phyloP scores from a whole-genome alignment of 1,140 invertebrate species.

The Scylla paramamosain region DNA sequence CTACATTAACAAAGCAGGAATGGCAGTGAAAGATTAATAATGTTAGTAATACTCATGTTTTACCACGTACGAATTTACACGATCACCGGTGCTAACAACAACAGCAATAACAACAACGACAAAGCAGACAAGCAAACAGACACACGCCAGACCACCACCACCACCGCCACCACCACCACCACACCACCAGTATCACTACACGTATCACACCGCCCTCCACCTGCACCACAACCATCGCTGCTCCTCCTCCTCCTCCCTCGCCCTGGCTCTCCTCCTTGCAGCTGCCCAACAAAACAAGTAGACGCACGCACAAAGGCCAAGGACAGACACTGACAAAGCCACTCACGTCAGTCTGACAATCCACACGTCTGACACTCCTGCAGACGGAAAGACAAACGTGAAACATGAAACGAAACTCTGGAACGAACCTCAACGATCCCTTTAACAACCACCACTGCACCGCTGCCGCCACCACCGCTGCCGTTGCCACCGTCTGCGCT shows the following conservation, averaged over 20 bases:
- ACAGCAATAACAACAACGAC: neutral
- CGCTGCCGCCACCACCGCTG: neutral
- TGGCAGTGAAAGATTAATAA: too few species aligned
- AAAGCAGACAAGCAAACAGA: neutral
- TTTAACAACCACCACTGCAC: neutral
- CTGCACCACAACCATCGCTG: neutral
- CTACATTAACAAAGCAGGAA: too few species aligned
- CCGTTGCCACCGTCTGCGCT: neutral
- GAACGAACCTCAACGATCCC: neutral
- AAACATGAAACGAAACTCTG: conserved; percentile 13
- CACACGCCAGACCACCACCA: neutral
- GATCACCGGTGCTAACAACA: too few species aligned
- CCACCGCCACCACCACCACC: neutral
- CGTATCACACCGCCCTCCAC: neutral
- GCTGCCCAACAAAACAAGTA: neutral
- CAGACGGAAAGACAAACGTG: neutral
- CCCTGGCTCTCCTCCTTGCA: neutral
- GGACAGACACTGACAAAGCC: too few species aligned
- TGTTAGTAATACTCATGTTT: too few species aligned
- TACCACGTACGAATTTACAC: too few species aligned
- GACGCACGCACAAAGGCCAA: neutral
- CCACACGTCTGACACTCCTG: neutral
- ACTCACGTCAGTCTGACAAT: too few species aligned
- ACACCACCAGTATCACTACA: neutral
- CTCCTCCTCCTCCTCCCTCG: neutral